phyloP scores from a whole-genome alignment of 2,888 invertebrate genomes.

The Ariolimax columbianus region DNA sequence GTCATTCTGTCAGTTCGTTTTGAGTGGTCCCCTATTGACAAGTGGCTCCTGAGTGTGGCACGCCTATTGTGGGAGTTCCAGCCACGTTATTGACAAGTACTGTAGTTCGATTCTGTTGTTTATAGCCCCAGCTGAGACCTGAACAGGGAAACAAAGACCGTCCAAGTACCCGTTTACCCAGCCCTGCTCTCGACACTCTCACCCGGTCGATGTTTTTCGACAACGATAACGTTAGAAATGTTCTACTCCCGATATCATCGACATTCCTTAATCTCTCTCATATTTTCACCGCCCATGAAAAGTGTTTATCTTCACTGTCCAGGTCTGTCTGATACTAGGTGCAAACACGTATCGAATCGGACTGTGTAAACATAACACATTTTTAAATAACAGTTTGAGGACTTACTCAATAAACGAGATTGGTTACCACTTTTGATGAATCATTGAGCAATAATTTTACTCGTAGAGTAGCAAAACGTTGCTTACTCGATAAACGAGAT shows the following conservation, averaged over 20 bases:
- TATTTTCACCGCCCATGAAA: background rate
- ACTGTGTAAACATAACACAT: no score
- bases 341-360: background rate
- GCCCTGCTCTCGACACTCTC: background rate
- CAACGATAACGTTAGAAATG: background rate
- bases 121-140: constrained; percentile 13
- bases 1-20: background rate
- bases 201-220: background rate
- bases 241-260: background rate
- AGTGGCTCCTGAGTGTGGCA: constrained; percentile 17
- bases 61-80: constrained; percentile 19
- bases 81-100: background rate
- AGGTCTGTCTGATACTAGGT: background rate
- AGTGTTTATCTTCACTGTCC: background rate
- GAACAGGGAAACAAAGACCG: background rate
- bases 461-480: no score
- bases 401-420: no score
- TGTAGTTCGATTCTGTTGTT: background rate
- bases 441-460: no score
- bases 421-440: no score
- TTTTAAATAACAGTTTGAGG: no score
- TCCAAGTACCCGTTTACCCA: background rate
- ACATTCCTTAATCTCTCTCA: background rate
- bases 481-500: no score
- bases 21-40: background rate